Percentiles rank a stretch among this genome's conserved stretches.
These are phyloP conservation scores for Athalia circularis DNA, from an alignment of 2,888 invertebrate species.

Conservation along the genomic window DNA sequence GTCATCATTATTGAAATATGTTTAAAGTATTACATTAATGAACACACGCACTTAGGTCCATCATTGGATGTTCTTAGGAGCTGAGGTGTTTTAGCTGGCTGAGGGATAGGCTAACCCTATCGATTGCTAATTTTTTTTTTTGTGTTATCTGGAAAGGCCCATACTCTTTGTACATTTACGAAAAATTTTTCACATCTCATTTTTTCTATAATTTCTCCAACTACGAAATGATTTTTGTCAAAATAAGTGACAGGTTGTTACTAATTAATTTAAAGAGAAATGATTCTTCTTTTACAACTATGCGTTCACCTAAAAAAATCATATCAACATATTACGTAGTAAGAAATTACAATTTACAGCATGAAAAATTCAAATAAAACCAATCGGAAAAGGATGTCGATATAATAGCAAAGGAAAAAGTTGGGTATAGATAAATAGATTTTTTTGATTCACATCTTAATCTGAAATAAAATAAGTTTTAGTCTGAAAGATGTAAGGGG, in stretches of 20 bases:
- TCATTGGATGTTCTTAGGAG: constrained; percentile 41
- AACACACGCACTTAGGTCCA: constrained; percentile 64
- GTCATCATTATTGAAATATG: background rate
- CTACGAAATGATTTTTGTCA: background rate
- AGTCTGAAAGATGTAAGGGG: constrained; percentile 27
- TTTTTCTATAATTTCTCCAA: background rate
- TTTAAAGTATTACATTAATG: constrained; percentile 49
- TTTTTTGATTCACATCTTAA: constrained; percentile 22
- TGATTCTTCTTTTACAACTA: constrained; percentile 23
- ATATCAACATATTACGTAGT: background rate
- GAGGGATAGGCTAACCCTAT: constrained; percentile 17
- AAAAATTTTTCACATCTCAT: background rate
- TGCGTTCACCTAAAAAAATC: background rate
- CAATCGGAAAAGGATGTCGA: background rate
- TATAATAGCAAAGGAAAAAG: background rate
- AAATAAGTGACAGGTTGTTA: background rate
- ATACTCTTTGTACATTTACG: constrained; percentile 68
- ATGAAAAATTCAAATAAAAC: background rate
- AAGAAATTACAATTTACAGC: constrained; percentile 12
- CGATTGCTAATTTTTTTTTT: constrained; percentile 10
- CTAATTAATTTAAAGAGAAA: constrained; percentile 19
- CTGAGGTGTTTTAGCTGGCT: constrained; percentile 31
- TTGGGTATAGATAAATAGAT: background rate
- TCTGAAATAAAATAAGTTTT: constrained; percentile 39
- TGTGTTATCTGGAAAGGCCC: constrained; percentile 61